These are phyloP conservation scores for Ephialtes manifestator DNA, from an alignment of 2,888 invertebrate genomes.

Conservation along the genomic window DNA sequence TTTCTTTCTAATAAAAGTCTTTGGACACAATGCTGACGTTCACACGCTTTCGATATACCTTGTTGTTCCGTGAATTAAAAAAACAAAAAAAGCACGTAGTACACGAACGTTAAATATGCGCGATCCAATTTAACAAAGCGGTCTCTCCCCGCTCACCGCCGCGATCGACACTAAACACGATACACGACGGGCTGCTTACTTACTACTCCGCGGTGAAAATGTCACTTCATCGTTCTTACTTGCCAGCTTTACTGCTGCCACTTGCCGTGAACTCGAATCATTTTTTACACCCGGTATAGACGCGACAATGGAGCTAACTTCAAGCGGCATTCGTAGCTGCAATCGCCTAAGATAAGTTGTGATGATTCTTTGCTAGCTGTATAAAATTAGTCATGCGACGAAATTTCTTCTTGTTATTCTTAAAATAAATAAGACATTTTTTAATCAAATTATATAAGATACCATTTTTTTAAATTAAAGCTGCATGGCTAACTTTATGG, in stretches of 20 bases:
- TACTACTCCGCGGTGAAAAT: constrained; percentile 58
- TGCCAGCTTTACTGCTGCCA: constrained; percentile 1
- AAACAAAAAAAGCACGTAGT: not conserved
- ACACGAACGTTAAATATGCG: not conserved
- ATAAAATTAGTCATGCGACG: no score
- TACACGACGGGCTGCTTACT: not conserved
- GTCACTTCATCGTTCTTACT: constrained; percentile 62
- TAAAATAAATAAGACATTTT: no score
- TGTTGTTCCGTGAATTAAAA: not conserved
- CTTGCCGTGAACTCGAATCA: not conserved
- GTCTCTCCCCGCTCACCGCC: constrained; percentile 29
- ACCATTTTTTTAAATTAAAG: no score
- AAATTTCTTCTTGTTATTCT: no score
- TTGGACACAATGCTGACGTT: not conserved
- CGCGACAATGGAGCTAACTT: constrained; percentile 1
- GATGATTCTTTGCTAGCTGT: no score
- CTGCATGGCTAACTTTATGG: no score
- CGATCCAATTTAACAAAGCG: constrained; percentile 22
- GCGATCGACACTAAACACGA: constrained; percentile 35
- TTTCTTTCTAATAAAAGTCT: not conserved
- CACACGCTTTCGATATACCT: not conserved
- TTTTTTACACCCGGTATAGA: constrained; percentile 17
- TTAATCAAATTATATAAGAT: no score
- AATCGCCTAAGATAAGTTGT: not conserved
- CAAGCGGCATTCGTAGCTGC: not conserved